Conservation (phyloP, 2,797 vertebrate genomes). For the Eptatretus atami region DNA sequence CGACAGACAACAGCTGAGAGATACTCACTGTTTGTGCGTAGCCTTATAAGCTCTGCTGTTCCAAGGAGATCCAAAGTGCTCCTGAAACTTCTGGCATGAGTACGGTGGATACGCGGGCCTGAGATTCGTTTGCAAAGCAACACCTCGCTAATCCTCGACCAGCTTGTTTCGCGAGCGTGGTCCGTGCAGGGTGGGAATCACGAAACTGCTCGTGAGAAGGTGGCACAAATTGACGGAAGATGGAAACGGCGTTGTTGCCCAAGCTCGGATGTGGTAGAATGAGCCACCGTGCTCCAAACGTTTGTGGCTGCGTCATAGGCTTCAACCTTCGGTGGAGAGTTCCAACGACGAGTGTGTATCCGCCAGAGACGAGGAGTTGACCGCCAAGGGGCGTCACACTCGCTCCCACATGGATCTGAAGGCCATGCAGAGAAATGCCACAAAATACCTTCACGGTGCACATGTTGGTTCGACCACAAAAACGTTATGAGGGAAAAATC, state of each 20-base stretch:
- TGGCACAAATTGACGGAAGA: constrained; percentile 95
- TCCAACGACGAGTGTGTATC: constrained; percentile 85
- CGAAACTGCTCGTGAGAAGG: constrained; percentile 10
- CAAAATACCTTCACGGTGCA: too few relatives aligned
- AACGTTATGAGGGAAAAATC: not conserved
- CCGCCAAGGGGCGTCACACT: constrained; percentile 56
- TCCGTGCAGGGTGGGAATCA: too few relatives aligned
- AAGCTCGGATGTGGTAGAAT: constrained; percentile 64
- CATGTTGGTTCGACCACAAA: not conserved
- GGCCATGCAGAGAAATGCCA: too few relatives aligned
- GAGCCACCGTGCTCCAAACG: constrained; percentile 31
- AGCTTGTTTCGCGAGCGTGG: too few relatives aligned
- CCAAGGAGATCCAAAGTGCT: too few relatives aligned
- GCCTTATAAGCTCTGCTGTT: too few relatives aligned
- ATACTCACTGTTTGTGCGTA: too few relatives aligned
- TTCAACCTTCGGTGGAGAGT: constrained; percentile 61
- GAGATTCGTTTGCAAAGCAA: too few relatives aligned
- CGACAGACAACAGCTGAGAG: too few relatives aligned
- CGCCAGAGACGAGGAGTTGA: constrained; percentile 58
- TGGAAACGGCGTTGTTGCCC: constrained; percentile 94
- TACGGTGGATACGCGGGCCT: too few relatives aligned
- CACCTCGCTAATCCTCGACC: too few relatives aligned
- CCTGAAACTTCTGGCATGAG: too few relatives aligned
- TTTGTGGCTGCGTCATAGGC: constrained; percentile 33
- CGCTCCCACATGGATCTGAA: constrained; percentile 66